Evolutionary conservation across 2,888 invertebrate genomes (phyloP).

Genomic region (Augiades crinisus): DNA sequence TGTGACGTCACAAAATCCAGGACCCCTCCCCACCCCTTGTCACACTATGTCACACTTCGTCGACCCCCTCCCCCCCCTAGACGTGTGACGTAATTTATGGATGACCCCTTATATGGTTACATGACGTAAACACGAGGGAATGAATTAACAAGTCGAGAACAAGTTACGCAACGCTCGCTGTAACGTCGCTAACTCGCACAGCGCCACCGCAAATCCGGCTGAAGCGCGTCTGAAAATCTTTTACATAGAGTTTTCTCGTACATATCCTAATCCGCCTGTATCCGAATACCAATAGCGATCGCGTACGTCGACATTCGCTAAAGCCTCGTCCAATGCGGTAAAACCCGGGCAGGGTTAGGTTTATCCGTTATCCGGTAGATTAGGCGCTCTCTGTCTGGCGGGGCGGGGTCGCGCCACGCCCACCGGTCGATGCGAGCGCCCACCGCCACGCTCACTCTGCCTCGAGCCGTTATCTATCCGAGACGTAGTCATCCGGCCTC

Average conservation of each 20-base stretch:
- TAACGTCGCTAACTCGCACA: not conserved
- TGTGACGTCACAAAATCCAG: too few species aligned
- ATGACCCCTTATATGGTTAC: too few species aligned
- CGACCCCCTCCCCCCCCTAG: too few species aligned
- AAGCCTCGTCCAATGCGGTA: conserved; percentile 70
- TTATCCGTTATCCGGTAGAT: conserved; percentile 79
- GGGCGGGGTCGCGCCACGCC: conserved; percentile 75
- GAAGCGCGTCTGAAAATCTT: conserved; percentile 16
- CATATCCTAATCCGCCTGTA: conserved; percentile 73
- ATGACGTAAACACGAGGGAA: not conserved
- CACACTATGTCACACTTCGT: too few species aligned
- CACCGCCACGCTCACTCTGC: conserved; percentile 41
- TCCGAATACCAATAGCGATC: conserved; percentile 70
- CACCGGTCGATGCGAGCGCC: conserved; percentile 72
- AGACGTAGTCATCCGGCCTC: conserved; percentile 71
- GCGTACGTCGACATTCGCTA: conserved; percentile 66
- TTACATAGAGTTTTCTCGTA: conserved; percentile 26
- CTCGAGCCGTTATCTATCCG: conserved; percentile 76
- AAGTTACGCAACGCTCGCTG: conserved; percentile 4
- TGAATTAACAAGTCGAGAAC: not conserved
- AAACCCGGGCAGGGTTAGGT: conserved; percentile 63
- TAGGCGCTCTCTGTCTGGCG: conserved; percentile 68
- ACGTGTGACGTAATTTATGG: too few species aligned
- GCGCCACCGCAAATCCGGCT: conserved; percentile 9
- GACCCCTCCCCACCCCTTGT: too few species aligned